Conservation (phyloP, 2,888 invertebrate species). For the Chrysolina haemoptera region DNA sequence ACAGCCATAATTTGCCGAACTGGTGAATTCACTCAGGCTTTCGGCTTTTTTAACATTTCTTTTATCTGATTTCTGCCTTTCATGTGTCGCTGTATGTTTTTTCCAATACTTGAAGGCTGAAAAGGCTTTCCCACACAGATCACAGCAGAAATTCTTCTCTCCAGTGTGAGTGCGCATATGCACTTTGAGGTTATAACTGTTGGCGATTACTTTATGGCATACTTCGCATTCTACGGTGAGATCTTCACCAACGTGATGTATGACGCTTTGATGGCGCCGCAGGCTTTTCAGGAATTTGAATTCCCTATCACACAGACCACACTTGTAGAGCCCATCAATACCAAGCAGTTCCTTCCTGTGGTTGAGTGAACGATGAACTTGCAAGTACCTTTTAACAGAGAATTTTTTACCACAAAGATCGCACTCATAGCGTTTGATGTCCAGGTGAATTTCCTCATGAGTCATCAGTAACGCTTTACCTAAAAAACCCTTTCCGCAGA, state of each 20-base stretch:
- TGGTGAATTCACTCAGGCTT: background rate
- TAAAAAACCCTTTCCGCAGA: constrained; percentile 61
- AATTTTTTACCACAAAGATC: constrained; percentile 63
- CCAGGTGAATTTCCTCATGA: constrained; percentile 63
- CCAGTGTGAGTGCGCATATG: constrained; percentile 64
- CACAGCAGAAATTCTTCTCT: constrained; percentile 60
- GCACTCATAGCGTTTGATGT: constrained; percentile 61
- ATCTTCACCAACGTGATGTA: constrained; percentile 61
- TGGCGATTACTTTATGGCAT: constrained; percentile 61
- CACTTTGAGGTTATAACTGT: constrained; percentile 62
- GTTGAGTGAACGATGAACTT: constrained; percentile 60
- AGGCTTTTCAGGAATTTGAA: constrained; percentile 63
- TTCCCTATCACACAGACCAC: constrained; percentile 59
- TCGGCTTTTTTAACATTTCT: background rate
- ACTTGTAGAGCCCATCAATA: constrained; percentile 57
- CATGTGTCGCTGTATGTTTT: constrained; percentile 52
- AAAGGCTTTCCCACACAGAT: constrained; percentile 61
- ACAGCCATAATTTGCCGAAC: background rate
- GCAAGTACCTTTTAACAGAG: constrained; percentile 57
- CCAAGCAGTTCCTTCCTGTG: constrained; percentile 62
- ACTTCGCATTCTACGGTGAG: constrained; percentile 58
- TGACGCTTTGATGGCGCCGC: constrained; percentile 61
- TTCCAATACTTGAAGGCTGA: constrained; percentile 57
- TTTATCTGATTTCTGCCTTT: constrained; percentile 22
- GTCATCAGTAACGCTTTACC: constrained; percentile 53